Evolutionary conservation across 2,888 invertebrate species (phyloP), one percentile per base, ranked within the genome.

Genomic region (Tricholauxania praeusta): DNA sequence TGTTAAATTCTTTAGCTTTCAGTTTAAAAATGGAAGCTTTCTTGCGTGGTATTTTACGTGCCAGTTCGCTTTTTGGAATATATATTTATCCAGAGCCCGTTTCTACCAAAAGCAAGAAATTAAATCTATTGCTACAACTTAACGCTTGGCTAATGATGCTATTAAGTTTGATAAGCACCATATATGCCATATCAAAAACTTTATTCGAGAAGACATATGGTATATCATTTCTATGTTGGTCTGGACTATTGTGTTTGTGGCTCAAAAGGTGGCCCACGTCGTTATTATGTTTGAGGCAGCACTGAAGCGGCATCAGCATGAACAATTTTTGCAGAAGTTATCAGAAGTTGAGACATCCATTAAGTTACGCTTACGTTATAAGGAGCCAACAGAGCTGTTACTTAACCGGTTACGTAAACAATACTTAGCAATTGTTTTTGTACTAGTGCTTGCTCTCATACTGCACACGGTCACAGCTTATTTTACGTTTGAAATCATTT

Each of bases 221-320:
- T n/a, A 48, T 47, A 68, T 76, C 17, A 62, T 78, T 47, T 76
- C 78, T 3, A 73, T 76, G 73, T 22, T 68, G n/a, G 78, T 78
- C 2, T 51, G 75, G 1, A 75, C 71, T 1, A 47, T 70, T 12
- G 74, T 78, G 6, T 77, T 74, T 19, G 68, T 70, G 2, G 60
- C 70, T 1, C 79, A 78, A 72, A 53, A 73, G 14, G n/a, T 73
- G 7, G 72, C 76, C 2, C 75, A 78, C 55, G 17, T 73, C n/a
- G 17, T 76, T 2, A 76, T 79, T 2, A 53, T 79, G 62, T 64
- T 66, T 17, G 79, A 79, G 70, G 52, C 77, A 0, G 39, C 75
- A 8, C 51, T 62, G 12, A 75, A 72, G 55, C 72, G 73, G 1
- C 22, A 47, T 3, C 51, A 77, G 14, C 78, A 79, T 59, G 60